Conservation (phyloP, 1,140 invertebrate genomes). For the Leptinotarsa lineolata region DNA sequence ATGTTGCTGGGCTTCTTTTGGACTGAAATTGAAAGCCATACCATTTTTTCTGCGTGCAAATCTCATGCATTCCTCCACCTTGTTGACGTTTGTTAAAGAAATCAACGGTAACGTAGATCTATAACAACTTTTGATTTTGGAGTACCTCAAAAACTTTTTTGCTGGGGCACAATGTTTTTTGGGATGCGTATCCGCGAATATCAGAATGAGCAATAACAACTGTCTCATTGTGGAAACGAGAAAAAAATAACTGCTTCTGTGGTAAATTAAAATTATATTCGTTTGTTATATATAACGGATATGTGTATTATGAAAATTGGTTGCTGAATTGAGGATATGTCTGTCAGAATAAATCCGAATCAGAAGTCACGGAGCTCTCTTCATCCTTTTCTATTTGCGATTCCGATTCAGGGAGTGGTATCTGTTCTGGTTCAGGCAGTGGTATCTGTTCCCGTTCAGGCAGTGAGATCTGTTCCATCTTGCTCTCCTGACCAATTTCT, state of each 20-base stretch:
- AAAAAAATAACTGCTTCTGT: background rate
- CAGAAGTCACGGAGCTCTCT: background rate
- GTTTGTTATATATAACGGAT: background rate
- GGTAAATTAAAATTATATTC: background rate
- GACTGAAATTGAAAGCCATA: conserved; percentile 67
- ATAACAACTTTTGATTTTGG: conserved; percentile 44
- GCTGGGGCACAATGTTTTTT: background rate
- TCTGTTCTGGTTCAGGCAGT: background rate
- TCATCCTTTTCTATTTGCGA: background rate
- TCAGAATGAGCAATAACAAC: background rate
- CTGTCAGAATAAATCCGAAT: conserved; percentile 1
- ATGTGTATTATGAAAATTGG: background rate
- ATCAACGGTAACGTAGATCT: conserved; percentile 37
- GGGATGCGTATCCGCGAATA: background rate
- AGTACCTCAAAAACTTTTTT: conserved; percentile 30
- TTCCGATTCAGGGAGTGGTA: background rate
- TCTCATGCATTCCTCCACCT: conserved; percentile 57
- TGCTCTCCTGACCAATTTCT: background rate
- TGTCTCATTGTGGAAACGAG: background rate
- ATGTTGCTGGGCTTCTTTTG: conserved; percentile 46
- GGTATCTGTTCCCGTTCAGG: too few relatives aligned
- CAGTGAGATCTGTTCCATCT: too few relatives aligned
- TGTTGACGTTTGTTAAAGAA: conserved; percentile 30
- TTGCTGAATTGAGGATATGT: conserved; percentile 3
- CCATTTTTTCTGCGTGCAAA: conserved; percentile 63